Evolutionary conservation across 2,797 vertebrate species (phyloP).

Genomic region (Sebastes nivosus): DNA sequence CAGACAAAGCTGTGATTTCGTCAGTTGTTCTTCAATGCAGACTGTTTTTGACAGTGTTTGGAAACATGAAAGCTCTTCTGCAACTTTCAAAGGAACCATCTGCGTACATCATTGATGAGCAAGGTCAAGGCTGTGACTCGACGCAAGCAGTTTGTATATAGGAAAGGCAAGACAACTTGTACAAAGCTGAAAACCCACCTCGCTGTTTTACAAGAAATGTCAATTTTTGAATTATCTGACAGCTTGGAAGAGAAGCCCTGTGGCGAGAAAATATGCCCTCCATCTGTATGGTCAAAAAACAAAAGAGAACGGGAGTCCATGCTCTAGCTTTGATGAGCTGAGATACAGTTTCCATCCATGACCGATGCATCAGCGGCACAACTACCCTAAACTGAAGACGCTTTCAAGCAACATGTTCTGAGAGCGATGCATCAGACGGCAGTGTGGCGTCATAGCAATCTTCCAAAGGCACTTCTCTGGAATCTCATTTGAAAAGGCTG

Average conservation of each 20-base stretch:
- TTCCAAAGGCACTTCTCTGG: background rate
- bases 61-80: too few species aligned
- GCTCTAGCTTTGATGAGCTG: background rate
- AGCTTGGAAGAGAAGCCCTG: background rate
- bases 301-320: background rate
- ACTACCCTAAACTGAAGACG: background rate
- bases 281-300: background rate
- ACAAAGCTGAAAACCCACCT: background rate
- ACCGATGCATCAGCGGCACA: background rate
- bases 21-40: background rate
- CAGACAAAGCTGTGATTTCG: background rate
- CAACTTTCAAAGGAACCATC: background rate
- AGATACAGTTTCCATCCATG: background rate
- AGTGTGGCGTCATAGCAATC: background rate
- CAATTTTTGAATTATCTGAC: background rate
- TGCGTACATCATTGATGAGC: background rate
- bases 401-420: background rate
- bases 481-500: background rate
- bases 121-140: background rate
- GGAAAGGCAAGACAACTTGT: background rate
- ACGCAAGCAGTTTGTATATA: background rate
- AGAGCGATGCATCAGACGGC: background rate
- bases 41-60: background rate
- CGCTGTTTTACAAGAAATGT: background rate
- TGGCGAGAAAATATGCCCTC: background rate